Percentiles rank a stretch among this genome's conserved stretches.
These are phyloP conservation scores for Planiliza haematocheilus DNA, from an alignment of 2,113 vertebrate species.

Conservation along the genomic window DNA sequence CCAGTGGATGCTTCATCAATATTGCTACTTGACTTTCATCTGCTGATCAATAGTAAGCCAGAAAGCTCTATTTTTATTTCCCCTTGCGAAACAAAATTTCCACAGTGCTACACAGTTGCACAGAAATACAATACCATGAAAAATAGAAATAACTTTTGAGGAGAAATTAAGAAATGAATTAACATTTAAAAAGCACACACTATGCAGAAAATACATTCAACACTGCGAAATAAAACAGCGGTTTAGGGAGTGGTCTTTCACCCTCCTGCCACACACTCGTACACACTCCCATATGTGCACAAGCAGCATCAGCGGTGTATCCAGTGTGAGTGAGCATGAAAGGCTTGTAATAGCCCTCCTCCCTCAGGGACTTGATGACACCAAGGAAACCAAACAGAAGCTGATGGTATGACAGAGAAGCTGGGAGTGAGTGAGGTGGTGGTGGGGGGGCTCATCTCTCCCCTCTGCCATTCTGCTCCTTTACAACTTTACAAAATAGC, in stretches of 20 bases:
- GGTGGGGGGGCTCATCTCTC: conserved; percentile 36
- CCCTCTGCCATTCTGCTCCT: conserved; percentile 79
- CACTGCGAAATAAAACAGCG: not conserved
- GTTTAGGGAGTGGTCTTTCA: conserved; percentile 14
- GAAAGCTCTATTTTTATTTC: not conserved
- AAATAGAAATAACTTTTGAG: not conserved
- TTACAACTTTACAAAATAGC: conserved; percentile 87
- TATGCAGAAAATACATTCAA: not conserved
- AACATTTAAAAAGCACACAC: not conserved
- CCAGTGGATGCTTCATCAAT: conserved; percentile 1
- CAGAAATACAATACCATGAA: not conserved
- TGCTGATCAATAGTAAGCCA: conserved; percentile 1
- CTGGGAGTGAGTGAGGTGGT: not conserved
- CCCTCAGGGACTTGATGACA: conserved; percentile 78
- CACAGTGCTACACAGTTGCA: not conserved
- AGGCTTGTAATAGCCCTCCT: conserved; percentile 75
- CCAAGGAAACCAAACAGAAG: conserved; percentile 79
- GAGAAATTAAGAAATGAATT: not conserved
- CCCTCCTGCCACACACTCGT: conserved; percentile 24
- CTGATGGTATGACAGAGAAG: conserved; percentile 68
- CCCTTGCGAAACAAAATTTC: not conserved
- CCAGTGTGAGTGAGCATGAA: conserved; percentile 61
- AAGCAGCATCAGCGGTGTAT: conserved; percentile 44
- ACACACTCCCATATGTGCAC: conserved; percentile 50
- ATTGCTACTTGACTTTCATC: conserved; percentile 41